These are phyloP conservation scores for Drymodes brunneopygia DNA, from an alignment of 2,113 vertebrate species.

Conservation along the genomic window DNA sequence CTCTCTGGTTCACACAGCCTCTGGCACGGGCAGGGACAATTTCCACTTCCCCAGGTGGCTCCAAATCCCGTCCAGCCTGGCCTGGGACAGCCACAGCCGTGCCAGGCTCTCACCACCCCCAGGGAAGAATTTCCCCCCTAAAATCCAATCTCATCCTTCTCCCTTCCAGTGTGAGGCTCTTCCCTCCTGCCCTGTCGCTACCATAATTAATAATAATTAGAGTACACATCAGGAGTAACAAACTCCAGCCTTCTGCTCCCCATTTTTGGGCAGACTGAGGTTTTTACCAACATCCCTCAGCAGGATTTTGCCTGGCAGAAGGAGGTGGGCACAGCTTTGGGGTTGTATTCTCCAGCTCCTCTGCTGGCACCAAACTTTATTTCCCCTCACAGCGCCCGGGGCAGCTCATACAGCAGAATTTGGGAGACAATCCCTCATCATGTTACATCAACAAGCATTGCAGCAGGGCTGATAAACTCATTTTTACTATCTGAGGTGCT, in stretches of 20 bases:
- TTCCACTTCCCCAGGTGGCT: fast-evolving
- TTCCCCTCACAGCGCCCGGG: fast-evolving
- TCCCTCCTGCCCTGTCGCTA: not conserved
- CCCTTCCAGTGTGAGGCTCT: not conserved
- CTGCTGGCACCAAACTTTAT: fast-evolving
- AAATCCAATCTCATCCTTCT: not conserved
- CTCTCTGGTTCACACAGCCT: not conserved
- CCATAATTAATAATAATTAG: not conserved
- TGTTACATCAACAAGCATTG: not conserved
- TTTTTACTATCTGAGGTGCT: not conserved
- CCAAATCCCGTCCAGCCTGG: not conserved
- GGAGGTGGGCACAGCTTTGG: fast-evolving
- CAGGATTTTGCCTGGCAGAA: fast-evolving
- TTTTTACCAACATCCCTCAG: not conserved
- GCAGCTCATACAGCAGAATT: not conserved
- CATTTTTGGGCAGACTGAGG: fast-evolving
- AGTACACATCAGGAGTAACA: not conserved
- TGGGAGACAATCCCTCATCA: not conserved
- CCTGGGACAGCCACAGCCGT: not conserved
- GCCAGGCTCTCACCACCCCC: not conserved
- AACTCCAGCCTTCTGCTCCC: not conserved
- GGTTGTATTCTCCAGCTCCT: not conserved
- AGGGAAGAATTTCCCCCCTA: fast-evolving
- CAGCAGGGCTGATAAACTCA: not conserved
- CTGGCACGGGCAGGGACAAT: not conserved